Percentiles rank a stretch among this genome's conserved stretches.
Conservation (phyloP, 2,888 invertebrate genomes). For the Apotomis turbidana region DNA sequence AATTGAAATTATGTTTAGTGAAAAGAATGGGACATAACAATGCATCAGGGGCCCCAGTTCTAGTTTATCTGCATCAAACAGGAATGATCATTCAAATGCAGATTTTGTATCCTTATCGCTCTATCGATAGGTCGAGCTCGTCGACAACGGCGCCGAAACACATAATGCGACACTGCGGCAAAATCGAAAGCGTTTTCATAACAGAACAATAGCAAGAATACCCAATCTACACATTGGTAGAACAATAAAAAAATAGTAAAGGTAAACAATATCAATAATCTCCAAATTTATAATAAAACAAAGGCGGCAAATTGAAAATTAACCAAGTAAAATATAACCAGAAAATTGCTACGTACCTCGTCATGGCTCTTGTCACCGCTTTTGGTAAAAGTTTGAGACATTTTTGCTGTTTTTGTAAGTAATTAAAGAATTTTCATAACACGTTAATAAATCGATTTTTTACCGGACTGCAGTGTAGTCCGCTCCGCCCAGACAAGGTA, state of each 20-base stretch:
- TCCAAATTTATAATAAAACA: slow-evolving; percentile 21
- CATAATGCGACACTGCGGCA: slow-evolving; percentile 18
- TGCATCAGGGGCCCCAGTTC: neutral
- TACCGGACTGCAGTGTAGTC: slow-evolving; percentile 30
- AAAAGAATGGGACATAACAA: neutral
- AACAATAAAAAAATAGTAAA: neutral
- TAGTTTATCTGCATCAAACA: slow-evolving; percentile 23
- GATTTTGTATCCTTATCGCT: slow-evolving; percentile 29
- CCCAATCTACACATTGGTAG: neutral
- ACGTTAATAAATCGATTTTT: slow-evolving; percentile 41
- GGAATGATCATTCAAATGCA: slow-evolving; percentile 33
- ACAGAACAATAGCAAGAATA: neutral
- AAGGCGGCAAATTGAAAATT: slow-evolving; percentile 35
- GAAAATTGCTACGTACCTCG: slow-evolving; percentile 81
- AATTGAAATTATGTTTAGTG: neutral
- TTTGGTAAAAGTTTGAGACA: slow-evolving; percentile 69
- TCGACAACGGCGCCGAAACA: slow-evolving; percentile 4
- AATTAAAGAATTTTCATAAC: slow-evolving; percentile 30
- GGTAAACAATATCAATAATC: slow-evolving; percentile 7
- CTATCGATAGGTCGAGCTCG: slow-evolving; percentile 7
- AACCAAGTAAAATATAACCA: slow-evolving; percentile 43
- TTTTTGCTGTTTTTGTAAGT: slow-evolving; percentile 48
- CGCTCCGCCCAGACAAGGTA: slow-evolving; percentile 28
- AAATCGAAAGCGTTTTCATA: slow-evolving; percentile 1
- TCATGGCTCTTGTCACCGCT: slow-evolving; percentile 85